Evolutionary conservation across 2,888 invertebrate genomes (phyloP).

Genomic region (Deilephila porcellus): DNA sequence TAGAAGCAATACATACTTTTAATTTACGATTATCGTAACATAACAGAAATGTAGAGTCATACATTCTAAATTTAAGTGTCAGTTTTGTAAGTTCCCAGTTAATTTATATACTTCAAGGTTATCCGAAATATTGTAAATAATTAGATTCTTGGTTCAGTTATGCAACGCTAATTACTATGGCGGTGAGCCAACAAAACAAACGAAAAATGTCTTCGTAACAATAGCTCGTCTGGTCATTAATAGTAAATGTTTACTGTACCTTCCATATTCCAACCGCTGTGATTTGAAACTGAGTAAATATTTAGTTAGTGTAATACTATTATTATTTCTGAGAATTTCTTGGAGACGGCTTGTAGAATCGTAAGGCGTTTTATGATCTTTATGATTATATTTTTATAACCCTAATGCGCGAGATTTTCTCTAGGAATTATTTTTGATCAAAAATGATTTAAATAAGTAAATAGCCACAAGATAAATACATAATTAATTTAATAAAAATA

Average conservation of each 20-base stretch:
- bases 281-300: conserved; percentile 9
- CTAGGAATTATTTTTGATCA: background rate
- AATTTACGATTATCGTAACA: no score
- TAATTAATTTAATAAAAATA: no score
- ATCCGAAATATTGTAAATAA: conserved; percentile 9
- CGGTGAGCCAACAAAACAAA: background rate
- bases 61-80: background rate
- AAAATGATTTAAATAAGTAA: background rate
- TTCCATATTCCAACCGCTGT: background rate
- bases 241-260: conserved; percentile 9
- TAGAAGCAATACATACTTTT: no score
- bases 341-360: background rate
- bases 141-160: conserved; percentile 3
- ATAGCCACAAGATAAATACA: no score
- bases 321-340: background rate
- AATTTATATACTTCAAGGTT: background rate
- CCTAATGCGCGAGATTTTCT: background rate
- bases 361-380: background rate
- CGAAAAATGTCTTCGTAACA: conserved; percentile 4
- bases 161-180: conserved; percentile 15
- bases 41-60: no score
- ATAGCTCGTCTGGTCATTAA: background rate
- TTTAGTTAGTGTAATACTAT: background rate
- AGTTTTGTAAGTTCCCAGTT: background rate
- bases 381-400: background rate